Percentiles rank a stretch among this genome's conserved stretches.
These are phyloP conservation scores for Clistopyga incitator DNA, from an alignment of 2,888 invertebrate genomes.

Conservation along the genomic window DNA sequence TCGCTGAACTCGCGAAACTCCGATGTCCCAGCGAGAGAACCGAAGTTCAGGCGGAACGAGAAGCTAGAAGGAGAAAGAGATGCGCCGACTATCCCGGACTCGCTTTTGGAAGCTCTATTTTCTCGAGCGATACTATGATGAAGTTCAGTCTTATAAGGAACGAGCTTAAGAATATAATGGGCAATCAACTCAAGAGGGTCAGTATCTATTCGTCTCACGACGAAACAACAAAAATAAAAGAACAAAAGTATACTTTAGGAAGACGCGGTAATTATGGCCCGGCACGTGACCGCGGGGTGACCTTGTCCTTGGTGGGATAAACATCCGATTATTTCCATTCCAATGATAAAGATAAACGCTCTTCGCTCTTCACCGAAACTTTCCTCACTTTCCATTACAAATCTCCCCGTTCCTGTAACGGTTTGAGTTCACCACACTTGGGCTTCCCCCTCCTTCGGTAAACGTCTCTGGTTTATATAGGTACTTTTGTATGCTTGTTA, in stretches of 20 bases:
- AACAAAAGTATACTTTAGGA: conserved; percentile 6
- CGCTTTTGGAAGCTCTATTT: conserved; percentile 95
- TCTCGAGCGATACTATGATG: conserved; percentile 98
- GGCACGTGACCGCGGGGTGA: conserved; percentile 54
- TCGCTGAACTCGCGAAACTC: conserved; percentile 92
- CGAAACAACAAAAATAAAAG: conserved; percentile 12
- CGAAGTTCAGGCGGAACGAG: conserved; percentile 94
- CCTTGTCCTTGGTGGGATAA: conserved; percentile 44
- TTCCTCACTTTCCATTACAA: background rate
- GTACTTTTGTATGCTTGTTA: conserved; percentile 10
- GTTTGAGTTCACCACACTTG: background rate
- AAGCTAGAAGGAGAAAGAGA: conserved; percentile 90
- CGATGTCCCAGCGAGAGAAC: conserved; percentile 95
- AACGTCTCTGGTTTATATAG: background rate
- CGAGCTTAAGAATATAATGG: conserved; percentile 98
- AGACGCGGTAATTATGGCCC: conserved; percentile 12
- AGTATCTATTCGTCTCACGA: conserved; percentile 83
- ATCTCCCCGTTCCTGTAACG: background rate
- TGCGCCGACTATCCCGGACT: conserved; percentile 97
- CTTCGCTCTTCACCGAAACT: background rate
- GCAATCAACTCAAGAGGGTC: conserved; percentile 98
- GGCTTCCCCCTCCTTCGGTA: background rate
- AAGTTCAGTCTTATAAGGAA: conserved; percentile 98
- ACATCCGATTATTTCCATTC: background rate
- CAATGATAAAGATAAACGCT: background rate